Conservation (phyloP, 1,140 invertebrate species). For the Acyrthosiphon pisum region DNA sequence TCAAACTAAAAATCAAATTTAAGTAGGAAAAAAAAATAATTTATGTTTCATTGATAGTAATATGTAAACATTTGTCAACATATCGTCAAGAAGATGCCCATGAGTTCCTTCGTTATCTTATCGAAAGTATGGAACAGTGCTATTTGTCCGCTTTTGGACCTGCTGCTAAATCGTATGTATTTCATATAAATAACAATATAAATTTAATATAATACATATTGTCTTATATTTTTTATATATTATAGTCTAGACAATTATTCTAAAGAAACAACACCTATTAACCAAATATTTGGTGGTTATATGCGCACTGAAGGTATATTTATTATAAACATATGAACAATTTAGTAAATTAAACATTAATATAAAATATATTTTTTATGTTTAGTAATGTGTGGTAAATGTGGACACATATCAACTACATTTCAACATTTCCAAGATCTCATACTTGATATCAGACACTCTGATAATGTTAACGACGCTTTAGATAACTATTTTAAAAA, state of each 20-base stretch:
- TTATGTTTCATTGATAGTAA: conserved; percentile 65
- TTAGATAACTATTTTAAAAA: conserved; percentile 81
- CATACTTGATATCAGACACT: conserved; percentile 88
- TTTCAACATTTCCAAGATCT: conserved; percentile 93
- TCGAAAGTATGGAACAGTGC: conserved; percentile 92
- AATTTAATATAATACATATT: neutral
- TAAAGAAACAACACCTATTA: conserved; percentile 94
- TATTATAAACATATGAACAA: neutral
- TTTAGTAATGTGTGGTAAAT: conserved; percentile 81
- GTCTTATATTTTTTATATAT: conserved; percentile 58
- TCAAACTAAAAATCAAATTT: neutral
- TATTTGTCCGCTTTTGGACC: conserved; percentile 71
- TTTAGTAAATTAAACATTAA: neutral
- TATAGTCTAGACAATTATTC: conserved; percentile 82
- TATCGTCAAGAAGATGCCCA: conserved; percentile 97
- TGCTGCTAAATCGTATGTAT: conserved; percentile 50
- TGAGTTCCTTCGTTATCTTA: conserved; percentile 90
- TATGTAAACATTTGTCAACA: conserved; percentile 88
- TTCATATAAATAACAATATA: neutral
- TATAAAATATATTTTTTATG: conserved; percentile 58
- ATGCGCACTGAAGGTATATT: conserved; percentile 80
- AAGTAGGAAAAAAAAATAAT: neutral
- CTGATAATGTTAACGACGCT: conserved; percentile 81
- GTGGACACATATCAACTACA: conserved; percentile 83
- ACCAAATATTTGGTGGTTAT: conserved; percentile 96